These are phyloP conservation scores for Clarias macrocephalus DNA, from an alignment of 2,113 vertebrate genomes.

Conservation along the genomic window DNA sequence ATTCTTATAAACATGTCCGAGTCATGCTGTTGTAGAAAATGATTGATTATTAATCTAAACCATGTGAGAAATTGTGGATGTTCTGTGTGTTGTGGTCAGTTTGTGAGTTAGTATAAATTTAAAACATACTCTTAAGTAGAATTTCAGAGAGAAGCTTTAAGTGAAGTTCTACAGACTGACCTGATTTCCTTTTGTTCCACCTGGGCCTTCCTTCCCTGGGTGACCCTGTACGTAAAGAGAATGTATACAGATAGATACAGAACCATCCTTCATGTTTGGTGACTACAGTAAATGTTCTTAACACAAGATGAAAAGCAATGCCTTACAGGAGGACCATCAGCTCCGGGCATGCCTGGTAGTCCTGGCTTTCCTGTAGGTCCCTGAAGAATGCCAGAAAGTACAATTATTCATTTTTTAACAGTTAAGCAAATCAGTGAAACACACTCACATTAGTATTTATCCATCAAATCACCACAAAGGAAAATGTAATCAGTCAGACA, in stretches of 20 bases:
- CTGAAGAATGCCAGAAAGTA: constrained; percentile 61
- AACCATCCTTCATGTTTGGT: neutral
- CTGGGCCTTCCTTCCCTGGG: constrained; percentile 87
- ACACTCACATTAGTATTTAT: neutral
- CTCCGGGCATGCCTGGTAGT: constrained; percentile 88
- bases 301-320: neutral
- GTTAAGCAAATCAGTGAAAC: neutral
- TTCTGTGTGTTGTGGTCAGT: neutral
- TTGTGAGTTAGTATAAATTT: neutral
- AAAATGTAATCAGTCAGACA: neutral
- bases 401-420: neutral
- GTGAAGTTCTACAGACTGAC: constrained; percentile 60
- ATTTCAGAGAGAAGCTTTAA: neutral
- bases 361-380: constrained; percentile 88
- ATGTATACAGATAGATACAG: neutral
- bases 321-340: constrained; percentile 87
- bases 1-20: neutral
- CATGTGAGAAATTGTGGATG: neutral
- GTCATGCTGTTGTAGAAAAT: neutral
- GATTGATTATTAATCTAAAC: neutral
- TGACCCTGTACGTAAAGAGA: constrained; percentile 73
- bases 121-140: neutral
- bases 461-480: neutral
- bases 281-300: neutral
- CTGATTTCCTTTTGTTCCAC: constrained; percentile 87